Base-by-base conservation (phyloP, 1,140 invertebrate genomes). In the Hypsibius dujardini region DNA sequence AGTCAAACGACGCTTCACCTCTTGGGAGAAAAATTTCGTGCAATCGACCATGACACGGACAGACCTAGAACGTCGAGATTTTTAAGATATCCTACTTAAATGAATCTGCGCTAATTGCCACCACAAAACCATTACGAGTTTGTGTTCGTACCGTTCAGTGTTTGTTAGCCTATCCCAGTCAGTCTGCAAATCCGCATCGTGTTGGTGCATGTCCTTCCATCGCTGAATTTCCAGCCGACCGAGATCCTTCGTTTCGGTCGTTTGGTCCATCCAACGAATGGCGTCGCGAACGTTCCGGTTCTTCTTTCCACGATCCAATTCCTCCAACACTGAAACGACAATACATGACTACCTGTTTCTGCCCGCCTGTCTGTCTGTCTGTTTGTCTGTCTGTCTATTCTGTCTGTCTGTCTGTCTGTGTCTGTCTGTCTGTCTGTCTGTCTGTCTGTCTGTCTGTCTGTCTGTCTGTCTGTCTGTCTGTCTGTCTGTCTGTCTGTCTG, bases 1-100 rank as follows among this genome's bases (percentile, higher is more conserved):
- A n/a, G n/a, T n/a, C 7, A 42, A 14, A 3, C 42, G 62, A 12
- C 62, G 7, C 45, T 42, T 67, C 3, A 67, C 62, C 45, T 67
- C 62, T 42, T 67, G 12, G 7, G 62, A 7, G 62, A 67, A 67
- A 42, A 67, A 67, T 42, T 67, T 67, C 7, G 62, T 42, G 45
- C 62, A 67, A 42, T 67, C 62, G 3, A 42, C 62, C 62, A 67
- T 67, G 62, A 67, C 62, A 67, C 62, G 62, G 42, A 67, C 62
- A 3, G 62, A 67, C 62, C 62, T 67, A 42, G 7, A 56, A n/a
- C 7, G 7, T 56, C n/a, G 7, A 56, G 7, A 56, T 56, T 56
- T n/a, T 7, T 56, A 56, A 56, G 7, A 56, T n/a, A 7, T 7
- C 50, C n/a, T n/a, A n/a, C n/a, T n/a, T n/a, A n/a, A n/a, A n/a